Percentiles rank a stretch among this genome's conserved stretches.
Evolutionary conservation across 2,797 vertebrate species (phyloP).

Genomic region (Tokudaia muenninki): DNA sequence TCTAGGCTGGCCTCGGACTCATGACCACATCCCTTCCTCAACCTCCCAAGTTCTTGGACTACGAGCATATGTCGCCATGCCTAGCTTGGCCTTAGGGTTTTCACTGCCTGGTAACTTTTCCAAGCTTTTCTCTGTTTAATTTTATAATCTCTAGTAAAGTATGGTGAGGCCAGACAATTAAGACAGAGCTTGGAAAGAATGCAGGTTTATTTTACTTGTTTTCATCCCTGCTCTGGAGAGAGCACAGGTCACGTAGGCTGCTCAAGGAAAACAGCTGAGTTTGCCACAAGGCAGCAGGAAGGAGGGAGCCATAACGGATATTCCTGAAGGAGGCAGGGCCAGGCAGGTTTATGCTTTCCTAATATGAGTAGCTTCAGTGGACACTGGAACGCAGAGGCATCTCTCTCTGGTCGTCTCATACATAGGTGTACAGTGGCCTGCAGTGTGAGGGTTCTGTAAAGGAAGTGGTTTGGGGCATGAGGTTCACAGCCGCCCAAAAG

Average conservation of each 20-base stretch:
- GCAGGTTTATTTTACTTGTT: not conserved
- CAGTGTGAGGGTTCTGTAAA: not conserved
- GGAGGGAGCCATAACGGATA: not conserved
- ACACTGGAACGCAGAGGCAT: not conserved
- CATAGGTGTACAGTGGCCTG: not conserved
- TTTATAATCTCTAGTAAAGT: not conserved
- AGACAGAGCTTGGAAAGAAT: not conserved
- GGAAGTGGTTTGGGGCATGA: not conserved
- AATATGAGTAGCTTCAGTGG: not conserved
- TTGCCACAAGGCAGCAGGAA: not conserved
- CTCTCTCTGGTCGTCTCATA: not conserved
- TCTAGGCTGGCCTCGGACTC: not conserved
- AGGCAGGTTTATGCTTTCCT: not conserved
- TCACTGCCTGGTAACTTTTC: not conserved
- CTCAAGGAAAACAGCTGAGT: not conserved
- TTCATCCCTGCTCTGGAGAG: not conserved
- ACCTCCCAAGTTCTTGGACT: not conserved
- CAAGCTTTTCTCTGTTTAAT: not conserved
- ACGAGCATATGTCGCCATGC: not conserved
- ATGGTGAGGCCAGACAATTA: not conserved
- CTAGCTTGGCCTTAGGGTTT: not conserved
- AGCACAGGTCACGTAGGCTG: not conserved
- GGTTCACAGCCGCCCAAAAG: not conserved
- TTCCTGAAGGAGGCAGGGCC: not conserved
- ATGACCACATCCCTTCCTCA: not conserved